Percentiles rank a stretch among this genome's conserved stretches.
Evolutionary conservation across 2,797 vertebrate species (phyloP).

Genomic region (Esox lucius): DNA sequence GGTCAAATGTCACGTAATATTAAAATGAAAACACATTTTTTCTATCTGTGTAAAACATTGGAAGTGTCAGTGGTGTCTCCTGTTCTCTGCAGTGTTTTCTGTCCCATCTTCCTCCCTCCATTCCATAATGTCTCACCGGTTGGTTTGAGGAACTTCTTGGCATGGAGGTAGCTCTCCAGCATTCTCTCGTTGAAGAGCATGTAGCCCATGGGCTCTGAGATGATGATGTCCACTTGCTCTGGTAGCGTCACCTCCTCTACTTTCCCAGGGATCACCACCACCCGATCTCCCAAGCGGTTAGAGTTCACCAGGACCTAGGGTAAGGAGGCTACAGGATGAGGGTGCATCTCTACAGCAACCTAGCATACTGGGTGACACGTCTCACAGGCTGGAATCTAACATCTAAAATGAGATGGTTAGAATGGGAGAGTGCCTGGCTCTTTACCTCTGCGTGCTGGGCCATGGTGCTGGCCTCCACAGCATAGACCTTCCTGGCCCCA

Average conservation of each 20-base stretch:
- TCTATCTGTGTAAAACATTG: too few relatives aligned
- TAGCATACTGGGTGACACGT: too few relatives aligned
- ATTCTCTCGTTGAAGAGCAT: conserved; percentile 98
- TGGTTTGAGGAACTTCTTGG: conserved; percentile 96
- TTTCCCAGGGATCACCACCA: conserved; percentile 92
- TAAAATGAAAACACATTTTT: too few relatives aligned
- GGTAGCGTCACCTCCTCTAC: conserved; percentile 93
- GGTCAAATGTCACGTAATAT: too few relatives aligned
- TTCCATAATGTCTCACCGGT: conserved; percentile 75
- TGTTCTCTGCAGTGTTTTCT: too few relatives aligned
- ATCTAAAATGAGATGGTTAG: too few relatives aligned
- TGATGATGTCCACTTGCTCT: conserved; percentile 96
- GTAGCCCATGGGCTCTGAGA: conserved; percentile 98
- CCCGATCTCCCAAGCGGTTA: conserved; percentile 90
- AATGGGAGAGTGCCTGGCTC: too few relatives aligned
- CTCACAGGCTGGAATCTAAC: too few relatives aligned
- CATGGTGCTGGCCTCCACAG: conserved; percentile 96
- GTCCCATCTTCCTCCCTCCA: background rate
- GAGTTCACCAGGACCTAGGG: conserved; percentile 91
- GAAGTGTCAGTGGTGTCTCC: too few relatives aligned
- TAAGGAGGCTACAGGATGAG: background rate
- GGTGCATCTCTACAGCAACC: background rate
- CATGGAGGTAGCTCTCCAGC: conserved; percentile 96
- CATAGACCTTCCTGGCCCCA: conserved; percentile 93
- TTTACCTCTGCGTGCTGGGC: conserved; percentile 93